Conservation (phyloP, 2,113 vertebrate species). For the Malurus alboscapulatus region DNA sequence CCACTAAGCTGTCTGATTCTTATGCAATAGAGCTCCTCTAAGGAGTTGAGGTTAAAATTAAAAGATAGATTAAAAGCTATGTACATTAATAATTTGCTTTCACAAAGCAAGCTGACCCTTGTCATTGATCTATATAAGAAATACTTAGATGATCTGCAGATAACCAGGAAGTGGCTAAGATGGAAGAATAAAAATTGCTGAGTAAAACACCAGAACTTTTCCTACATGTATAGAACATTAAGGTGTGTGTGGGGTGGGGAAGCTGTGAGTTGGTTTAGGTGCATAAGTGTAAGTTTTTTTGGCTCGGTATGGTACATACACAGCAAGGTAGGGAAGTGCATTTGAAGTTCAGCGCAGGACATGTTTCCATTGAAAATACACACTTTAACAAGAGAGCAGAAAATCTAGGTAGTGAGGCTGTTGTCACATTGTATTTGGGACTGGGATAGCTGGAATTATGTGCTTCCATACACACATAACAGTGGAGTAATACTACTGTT, state of each 20-base stretch:
- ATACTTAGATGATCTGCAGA: neutral
- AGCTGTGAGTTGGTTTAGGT: neutral
- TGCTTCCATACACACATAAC: neutral
- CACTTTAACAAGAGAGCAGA: neutral
- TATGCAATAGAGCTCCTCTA: neutral
- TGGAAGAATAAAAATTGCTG: neutral
- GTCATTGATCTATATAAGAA: neutral
- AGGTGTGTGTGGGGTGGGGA: accelerated
- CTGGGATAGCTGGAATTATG: neutral
- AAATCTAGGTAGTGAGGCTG: neutral
- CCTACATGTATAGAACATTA: neutral
- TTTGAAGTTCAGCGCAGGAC: neutral
- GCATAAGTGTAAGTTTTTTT: neutral
- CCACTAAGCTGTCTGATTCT: neutral
- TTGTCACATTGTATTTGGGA: neutral
- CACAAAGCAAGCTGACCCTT: neutral
- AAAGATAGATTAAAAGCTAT: neutral
- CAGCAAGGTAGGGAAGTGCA: neutral
- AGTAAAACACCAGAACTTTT: neutral
- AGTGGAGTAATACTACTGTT: neutral
- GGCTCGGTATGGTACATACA: neutral
- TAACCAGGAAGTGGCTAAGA: neutral
- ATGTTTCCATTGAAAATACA: neutral
- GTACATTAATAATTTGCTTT: neutral
- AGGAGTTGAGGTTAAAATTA: neutral